Base-by-base conservation (phyloP, 2,113 vertebrate genomes). In the Percina caprodes region DNA sequence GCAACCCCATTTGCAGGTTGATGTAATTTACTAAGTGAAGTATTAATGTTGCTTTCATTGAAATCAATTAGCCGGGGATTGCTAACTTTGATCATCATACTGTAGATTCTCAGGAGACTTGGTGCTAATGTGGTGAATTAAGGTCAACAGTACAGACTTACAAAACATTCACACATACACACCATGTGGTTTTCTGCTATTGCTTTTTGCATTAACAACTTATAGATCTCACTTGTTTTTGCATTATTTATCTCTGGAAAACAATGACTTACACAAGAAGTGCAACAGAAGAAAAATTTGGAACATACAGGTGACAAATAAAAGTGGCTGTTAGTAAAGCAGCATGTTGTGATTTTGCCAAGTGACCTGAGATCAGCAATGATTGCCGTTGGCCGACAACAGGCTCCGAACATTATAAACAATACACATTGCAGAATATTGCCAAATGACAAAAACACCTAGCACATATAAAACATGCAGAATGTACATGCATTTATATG, bases 1-100 rank as follows among this genome's bases (percentile, higher is more conserved):
- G 49, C 23, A 30, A 62, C 42, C 72, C 39, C 54, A 46, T n/a
- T 8, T 74, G 63, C 65, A 79, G 74, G 69, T 74, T 77, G 23
- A 73, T 84, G 78, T 87, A 86, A 91, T 88, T 88, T 82, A 82
- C 82, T 82, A 90, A 88, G 71, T 85, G 82, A 83, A 71, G 74
- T 84, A 84, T 77, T 87, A 92, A 85, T 82, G 83, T 85, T 67
- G 67, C 74, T 66, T 84, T 92, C 78, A 82, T 82, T 84, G 78
- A 80, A 90, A 91, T 92, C 85, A 88, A 92, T 91, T 91, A 89
- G 85, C 90, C 5, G 1, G 60, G n/a, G 79, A 83, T 74, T 77
- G 60, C 79, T 75, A 88, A 88, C 73, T 88, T 86, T 74, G 65
- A 91, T 80, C 79, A 77, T 71, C 80, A 80, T 59, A n/a, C n/a